Evolutionary conservation across 2,113 vertebrate species (phyloP), one percentile per base, ranked within the genome.

Genomic region (Onychostruthus taczanowskii): DNA sequence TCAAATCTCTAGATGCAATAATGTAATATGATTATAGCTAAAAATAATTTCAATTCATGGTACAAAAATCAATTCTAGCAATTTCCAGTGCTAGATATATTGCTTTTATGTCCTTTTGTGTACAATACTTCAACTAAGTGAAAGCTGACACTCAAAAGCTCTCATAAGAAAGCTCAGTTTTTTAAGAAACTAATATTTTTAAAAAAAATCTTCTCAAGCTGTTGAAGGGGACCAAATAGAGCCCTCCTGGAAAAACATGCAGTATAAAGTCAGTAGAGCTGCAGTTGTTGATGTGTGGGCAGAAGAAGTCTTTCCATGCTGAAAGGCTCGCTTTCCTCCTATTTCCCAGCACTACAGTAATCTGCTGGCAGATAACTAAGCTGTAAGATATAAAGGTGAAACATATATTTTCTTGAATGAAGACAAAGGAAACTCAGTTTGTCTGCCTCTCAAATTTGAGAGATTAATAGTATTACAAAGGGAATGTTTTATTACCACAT

Each of bases 1-100:
- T 89, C 78, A 94, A 14, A 80, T 76, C 83, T 92, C 73, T 59
- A 72, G 59, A 78, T 75, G 79, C 50, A 95, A 87, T 75, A 90
- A 93, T 61, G 52, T 58, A 95, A 89, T 89, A 93, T 33, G 64
- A 90, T 92, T 95, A 84, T 93, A 78, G 84, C 81, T 94, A 94
- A 96, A 95, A 96, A 53, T 59, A 96, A 94, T 52, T 68, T 89
- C 75, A 85, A 73, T 96, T 97, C 82, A 67, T 93, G 37, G 78
- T 33, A 89, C 15, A 91, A 94, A 92, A 95, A 92, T 82, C 74
- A 85, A 93, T 95, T 90, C 59, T 26, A 87, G 86, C 64, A 88
- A 88, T 95, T 97, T 90, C 86, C 59, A 77, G 44, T 84, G 79
- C 74, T 75, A 84, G 70, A 96, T 41, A 83, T 87, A 90, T 92